Percentiles rank a stretch among this genome's conserved stretches.
These are phyloP conservation scores for Ptilonorhynchus violaceus DNA, from an alignment of 2,113 vertebrate species.

Conservation along the genomic window DNA sequence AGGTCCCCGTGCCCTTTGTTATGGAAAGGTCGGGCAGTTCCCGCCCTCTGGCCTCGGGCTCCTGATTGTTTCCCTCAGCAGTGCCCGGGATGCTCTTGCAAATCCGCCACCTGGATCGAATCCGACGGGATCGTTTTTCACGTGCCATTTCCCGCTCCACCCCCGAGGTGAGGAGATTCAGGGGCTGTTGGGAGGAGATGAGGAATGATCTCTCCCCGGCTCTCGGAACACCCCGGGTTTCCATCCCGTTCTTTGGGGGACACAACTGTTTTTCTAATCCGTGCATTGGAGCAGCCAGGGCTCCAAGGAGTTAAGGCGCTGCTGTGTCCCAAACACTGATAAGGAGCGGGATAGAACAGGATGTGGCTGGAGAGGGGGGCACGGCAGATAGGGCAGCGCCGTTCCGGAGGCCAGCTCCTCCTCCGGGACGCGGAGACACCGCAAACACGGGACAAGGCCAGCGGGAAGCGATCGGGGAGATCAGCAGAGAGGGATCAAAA, in stretches of 20 bases:
- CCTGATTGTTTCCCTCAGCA: background rate
- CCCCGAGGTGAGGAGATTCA: background rate
- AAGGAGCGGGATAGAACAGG: background rate
- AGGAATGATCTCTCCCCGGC: too few relatives aligned
- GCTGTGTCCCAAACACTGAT: background rate
- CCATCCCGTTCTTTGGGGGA: background rate
- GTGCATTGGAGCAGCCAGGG: background rate
- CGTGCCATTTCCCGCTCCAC: background rate
- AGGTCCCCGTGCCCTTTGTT: background rate
- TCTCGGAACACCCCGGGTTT: background rate
- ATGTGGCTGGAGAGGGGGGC: background rate
- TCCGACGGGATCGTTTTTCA: rapidly evolving
- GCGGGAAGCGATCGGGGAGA: background rate
- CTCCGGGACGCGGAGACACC: background rate
- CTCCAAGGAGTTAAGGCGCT: background rate
- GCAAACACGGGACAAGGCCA: background rate
- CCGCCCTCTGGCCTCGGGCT: background rate
- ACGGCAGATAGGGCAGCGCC: background rate
- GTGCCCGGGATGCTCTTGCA: background rate
- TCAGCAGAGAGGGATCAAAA: too few relatives aligned
- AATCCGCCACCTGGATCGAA: background rate
- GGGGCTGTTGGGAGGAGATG: background rate
- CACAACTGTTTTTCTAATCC: rapidly evolving
- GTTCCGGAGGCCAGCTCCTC: background rate
- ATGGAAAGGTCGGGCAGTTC: background rate